Evolutionary conservation across 2,113 vertebrate species (phyloP).

Genomic region (Coregonus clupeaformis): DNA sequence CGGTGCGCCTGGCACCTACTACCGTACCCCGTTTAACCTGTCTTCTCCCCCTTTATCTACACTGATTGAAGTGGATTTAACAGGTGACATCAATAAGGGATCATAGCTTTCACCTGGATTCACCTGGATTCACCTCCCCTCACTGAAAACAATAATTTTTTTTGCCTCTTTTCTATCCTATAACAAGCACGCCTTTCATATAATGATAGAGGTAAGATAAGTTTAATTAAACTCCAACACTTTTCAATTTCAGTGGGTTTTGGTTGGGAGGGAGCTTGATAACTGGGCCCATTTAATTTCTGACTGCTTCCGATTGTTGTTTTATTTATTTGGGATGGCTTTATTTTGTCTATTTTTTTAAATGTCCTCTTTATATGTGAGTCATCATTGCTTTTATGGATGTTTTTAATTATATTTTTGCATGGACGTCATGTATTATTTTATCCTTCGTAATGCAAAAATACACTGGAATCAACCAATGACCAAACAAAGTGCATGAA

Average conservation of each 20-base stretch:
- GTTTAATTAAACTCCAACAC: constrained; percentile 71
- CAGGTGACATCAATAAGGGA: no score
- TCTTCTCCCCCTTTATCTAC: no score
- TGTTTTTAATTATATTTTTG: no score
- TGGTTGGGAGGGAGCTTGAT: constrained; percentile 54
- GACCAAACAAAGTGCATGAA: background rate
- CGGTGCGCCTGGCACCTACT: no score
- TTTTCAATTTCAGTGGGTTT: constrained; percentile 5
- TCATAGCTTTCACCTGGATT: no score
- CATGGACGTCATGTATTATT: constrained; percentile 59
- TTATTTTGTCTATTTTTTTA: constrained; percentile 27
- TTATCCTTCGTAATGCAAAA: background rate
- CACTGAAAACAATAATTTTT: constrained; percentile 85
- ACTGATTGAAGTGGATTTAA: no score
- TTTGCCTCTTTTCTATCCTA: constrained; percentile 67
- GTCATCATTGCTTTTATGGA: background rate
- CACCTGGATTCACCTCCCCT: constrained; percentile 50
- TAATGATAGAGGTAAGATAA: constrained; percentile 99
- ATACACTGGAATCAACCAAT: background rate
- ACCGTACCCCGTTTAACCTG: no score
- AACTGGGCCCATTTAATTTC: constrained; percentile 45
- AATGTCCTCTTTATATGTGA: background rate
- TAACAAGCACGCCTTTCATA: constrained; percentile 99
- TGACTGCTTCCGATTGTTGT: constrained; percentile 33
- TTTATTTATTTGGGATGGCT: constrained; percentile 19